Base-by-base conservation (phyloP, 1,140 invertebrate genomes). In the Eubasilissa regina region DNA sequence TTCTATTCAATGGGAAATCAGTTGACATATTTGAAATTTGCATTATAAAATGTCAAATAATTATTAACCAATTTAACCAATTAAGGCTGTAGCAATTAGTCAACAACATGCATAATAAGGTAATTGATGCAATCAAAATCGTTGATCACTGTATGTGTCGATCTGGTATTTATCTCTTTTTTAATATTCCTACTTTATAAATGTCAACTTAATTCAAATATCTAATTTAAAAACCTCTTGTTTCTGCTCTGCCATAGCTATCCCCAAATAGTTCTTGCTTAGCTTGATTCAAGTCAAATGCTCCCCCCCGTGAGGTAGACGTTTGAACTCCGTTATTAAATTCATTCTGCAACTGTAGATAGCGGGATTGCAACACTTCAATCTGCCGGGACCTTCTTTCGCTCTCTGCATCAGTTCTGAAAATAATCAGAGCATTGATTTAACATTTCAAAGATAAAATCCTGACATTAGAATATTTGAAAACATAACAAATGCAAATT, bases 351-450 rank as follows among this genome's bases (percentile, higher is more conserved):
- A 93, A 85, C 78, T 92, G 90, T 21, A 91, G 83, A 60, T 89
- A 87, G 84, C 90, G 91, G 12, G 91, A 92, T 83, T 90, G 87
- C 10, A 93, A 85, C 17, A 88, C 84, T 84, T 94, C 92, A 35
- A 93, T 84, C 83, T 92, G 88, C 72, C 91, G 87, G 64, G 85
- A 88, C 80, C 93, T 86, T 73, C 92, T 87, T 85, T 93, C 92
- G 58, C 87, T 89, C 87, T 94, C 93, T 78, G 91, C 91, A 47
- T 84, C 83, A 51, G 92, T 92, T 86, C 92, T 92, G 56, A 3
- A 15, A 15, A 51, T 1, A 51, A 13, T 13, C 48, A 51, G n/a
- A 13, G 11, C n/a, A 4, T 35, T 35, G 25, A 17, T 55, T 1
- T 17, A 60, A 19, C 11, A 45, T 9, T 8, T 68, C 25, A 53